These are phyloP conservation scores for Drosophila hamatofila DNA, from an alignment of 2,888 invertebrate species.

Conservation along the genomic window DNA sequence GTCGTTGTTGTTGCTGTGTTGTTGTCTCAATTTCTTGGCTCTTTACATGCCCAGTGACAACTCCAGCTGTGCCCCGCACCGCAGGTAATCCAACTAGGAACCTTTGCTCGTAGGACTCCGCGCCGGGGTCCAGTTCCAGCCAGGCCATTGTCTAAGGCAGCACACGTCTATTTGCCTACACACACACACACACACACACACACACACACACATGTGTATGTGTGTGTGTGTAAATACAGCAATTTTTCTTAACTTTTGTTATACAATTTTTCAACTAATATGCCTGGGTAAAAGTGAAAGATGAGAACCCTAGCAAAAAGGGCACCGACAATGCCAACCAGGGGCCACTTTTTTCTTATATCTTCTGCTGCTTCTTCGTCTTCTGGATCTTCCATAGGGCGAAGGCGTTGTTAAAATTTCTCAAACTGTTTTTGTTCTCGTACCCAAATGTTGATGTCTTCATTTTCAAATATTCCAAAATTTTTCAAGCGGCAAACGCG, in stretches of 20 bases:
- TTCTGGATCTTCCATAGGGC: not conserved
- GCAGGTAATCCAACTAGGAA: constrained; percentile 67
- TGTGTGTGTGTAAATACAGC: constrained; percentile 29
- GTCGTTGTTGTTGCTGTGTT: constrained; percentile 43
- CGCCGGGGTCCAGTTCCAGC: constrained; percentile 58
- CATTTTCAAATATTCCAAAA: constrained; percentile 62
- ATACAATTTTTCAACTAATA: constrained; percentile 78
- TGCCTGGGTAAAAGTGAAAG: constrained; percentile 69
- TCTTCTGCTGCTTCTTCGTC: not conserved
- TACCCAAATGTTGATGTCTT: constrained; percentile 60
- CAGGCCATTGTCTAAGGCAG: constrained; percentile 66
- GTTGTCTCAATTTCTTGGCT: constrained; percentile 73
- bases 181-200: constrained; percentile 21
- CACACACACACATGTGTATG: not conserved
- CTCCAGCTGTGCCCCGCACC: constrained; percentile 83
- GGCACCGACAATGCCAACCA: constrained; percentile 54
- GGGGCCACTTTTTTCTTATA: constrained; percentile 41
- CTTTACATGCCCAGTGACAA: constrained; percentile 84
- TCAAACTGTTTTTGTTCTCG: constrained; percentile 51
- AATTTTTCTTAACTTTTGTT: constrained; percentile 74
- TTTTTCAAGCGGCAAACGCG: constrained; percentile 55
- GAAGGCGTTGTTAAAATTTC: constrained; percentile 67
- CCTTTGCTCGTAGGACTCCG: constrained; percentile 47
- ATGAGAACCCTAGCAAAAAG: constrained; percentile 75
- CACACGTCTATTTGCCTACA: constrained; percentile 68